phyloP scores from a whole-genome alignment of 2,113 vertebrate species.

The Garra rufa region DNA sequence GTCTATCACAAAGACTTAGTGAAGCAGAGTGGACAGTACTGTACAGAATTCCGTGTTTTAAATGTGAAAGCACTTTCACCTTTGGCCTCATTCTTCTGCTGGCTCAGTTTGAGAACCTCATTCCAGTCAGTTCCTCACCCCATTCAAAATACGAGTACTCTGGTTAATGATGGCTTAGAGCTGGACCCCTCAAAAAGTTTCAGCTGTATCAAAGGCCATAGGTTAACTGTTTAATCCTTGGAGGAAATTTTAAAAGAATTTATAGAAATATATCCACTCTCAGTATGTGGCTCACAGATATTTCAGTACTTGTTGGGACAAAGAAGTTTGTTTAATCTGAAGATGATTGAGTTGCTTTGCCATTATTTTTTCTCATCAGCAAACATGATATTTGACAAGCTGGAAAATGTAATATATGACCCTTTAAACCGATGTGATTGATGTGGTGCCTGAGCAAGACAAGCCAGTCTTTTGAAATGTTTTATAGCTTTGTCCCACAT shows the following conservation, averaged over 20 bases:
- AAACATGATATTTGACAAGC: conserved; percentile 21
- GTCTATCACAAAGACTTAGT: conserved; percentile 23
- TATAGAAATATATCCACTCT: neutral
- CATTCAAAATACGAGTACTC: neutral
- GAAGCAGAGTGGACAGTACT: conserved; percentile 31
- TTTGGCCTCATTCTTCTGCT: conserved; percentile 28
- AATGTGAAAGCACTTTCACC: conserved; percentile 22
- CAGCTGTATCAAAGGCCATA: conserved; percentile 14
- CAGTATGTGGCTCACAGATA: neutral
- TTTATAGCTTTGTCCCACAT: conserved; percentile 7
- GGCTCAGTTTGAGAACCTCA: neutral
- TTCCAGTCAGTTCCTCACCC: neutral
- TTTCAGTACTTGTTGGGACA: neutral
- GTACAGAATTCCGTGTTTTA: conserved; percentile 5
- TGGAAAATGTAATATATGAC: conserved; percentile 8
- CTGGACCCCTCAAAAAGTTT: neutral
- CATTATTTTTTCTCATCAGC: neutral
- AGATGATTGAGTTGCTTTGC: neutral
- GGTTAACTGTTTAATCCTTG: neutral
- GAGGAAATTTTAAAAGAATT: neutral
- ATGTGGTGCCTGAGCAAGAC: conserved; percentile 22
- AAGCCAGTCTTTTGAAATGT: conserved; percentile 18
- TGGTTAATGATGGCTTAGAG: conserved; percentile 1
- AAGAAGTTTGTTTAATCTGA: neutral
- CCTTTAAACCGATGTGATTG: conserved; percentile 19